These are phyloP conservation scores for Mythimna vitellina DNA, from an alignment of 2,888 invertebrate species.

Conservation along the genomic window DNA sequence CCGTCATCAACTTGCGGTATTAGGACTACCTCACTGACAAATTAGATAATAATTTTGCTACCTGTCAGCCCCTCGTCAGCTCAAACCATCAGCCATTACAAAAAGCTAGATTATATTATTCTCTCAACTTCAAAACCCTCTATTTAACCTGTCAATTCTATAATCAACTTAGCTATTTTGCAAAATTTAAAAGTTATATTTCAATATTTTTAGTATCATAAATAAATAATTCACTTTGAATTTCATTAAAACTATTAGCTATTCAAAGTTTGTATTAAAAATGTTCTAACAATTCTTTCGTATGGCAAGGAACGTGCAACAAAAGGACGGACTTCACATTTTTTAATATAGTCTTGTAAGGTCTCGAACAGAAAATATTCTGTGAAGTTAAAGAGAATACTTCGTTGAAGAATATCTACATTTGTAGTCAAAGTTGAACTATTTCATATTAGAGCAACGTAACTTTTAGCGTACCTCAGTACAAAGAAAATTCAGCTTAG, in stretches of 20 bases:
- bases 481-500: constrained; percentile 42
- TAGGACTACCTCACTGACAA: constrained; percentile 5
- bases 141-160: constrained; percentile 2
- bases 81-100: not conserved
- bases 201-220: constrained; percentile 31
- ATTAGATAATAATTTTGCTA: constrained; percentile 16
- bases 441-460: constrained; percentile 55
- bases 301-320: constrained; percentile 31
- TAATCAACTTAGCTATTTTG: constrained; percentile 20
- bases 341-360: constrained; percentile 62
- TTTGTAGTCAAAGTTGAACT: constrained; percentile 54
- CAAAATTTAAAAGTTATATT: constrained; percentile 18
- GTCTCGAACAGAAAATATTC: constrained; percentile 51
- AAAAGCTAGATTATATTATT: constrained; percentile 5
- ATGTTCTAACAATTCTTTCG: constrained; percentile 25
- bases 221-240: constrained; percentile 33
- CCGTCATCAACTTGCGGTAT: constrained; percentile 8
- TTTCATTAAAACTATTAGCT: constrained; percentile 52
- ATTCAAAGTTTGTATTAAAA: constrained; percentile 46
- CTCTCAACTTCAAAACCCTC: constrained; percentile 1
- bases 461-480: constrained; percentile 30
- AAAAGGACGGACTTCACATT: constrained; percentile 51
- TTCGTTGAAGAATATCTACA: constrained; percentile 50
- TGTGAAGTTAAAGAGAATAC: constrained; percentile 48
- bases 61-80: constrained; percentile 20